Conservation (phyloP, 1,140 invertebrate genomes). For the Campoletis sonorensis region DNA sequence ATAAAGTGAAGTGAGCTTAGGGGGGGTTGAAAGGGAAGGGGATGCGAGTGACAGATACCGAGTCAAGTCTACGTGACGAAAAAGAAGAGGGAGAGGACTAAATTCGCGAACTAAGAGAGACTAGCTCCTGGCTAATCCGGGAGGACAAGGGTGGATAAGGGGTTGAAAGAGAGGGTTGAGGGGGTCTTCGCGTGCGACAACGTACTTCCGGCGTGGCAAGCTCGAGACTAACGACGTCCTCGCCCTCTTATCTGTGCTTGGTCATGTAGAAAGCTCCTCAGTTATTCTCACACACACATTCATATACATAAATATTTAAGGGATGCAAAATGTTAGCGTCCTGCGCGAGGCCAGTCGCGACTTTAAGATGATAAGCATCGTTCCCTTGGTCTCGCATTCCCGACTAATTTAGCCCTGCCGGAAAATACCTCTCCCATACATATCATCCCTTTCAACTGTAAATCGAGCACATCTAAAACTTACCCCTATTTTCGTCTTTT, state of each 20-base stretch:
- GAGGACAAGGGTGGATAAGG: background rate
- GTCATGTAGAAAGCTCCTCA: constrained; percentile 66
- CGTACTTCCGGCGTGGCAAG: constrained; percentile 68
- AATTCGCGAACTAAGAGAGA: constrained; percentile 52
- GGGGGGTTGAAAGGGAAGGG: too few relatives aligned
- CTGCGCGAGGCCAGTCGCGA: constrained; percentile 43
- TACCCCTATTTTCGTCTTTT: background rate
- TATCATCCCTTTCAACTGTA: background rate
- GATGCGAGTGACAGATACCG: constrained; percentile 19
- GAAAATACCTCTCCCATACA: constrained; percentile 57
- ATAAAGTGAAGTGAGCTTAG: background rate
- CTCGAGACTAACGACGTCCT: constrained; percentile 74
- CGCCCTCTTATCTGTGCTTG: constrained; percentile 71
- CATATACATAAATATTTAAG: too few relatives aligned
- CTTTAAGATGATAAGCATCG: constrained; percentile 69
- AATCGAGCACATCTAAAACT: background rate
- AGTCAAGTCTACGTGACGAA: constrained; percentile 14
- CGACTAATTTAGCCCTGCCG: constrained; percentile 74
- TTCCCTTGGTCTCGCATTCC: constrained; percentile 55
- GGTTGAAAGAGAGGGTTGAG: constrained; percentile 25
- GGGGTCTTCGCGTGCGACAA: constrained; percentile 73
- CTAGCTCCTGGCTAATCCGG: constrained; percentile 59
- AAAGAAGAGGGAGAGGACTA: constrained; percentile 32
- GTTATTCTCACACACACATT: too few relatives aligned
- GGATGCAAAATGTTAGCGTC: constrained; percentile 52